Evolutionary conservation across 92 coral and sea anemone genomes (phyloP).

Genomic region (Nematostella vectensis): DNA sequence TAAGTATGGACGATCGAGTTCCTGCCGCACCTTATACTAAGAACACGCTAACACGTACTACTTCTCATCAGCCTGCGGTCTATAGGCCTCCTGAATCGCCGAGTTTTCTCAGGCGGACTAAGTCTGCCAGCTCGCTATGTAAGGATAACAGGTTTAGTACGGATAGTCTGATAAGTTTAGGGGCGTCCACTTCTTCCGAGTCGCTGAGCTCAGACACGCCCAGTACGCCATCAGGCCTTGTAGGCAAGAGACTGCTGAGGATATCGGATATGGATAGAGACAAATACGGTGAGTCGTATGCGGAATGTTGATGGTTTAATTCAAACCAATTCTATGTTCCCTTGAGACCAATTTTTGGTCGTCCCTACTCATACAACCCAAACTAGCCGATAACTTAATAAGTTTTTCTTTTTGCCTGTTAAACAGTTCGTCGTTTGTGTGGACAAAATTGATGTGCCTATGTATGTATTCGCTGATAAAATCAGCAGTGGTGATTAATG

Average conservation of each 20-base stretch:
- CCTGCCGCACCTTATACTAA: slow-evolving; percentile 25
- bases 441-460: too few relatives aligned
- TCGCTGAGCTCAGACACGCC: slow-evolving; percentile 60
- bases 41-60: slow-evolving; percentile 60
- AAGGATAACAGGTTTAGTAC: slow-evolving; percentile 70
- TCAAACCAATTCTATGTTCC: too few relatives aligned
- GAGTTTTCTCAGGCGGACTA: slow-evolving; percentile 51
- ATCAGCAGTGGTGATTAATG: too few relatives aligned
- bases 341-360: too few relatives aligned
- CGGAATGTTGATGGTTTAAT: too few relatives aligned
- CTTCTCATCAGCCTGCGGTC: slow-evolving; percentile 60
- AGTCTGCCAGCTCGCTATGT: slow-evolving; percentile 60
- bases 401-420: too few relatives aligned
- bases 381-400: too few relatives aligned
- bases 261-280: slow-evolving; percentile 25
- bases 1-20: slow-evolving; percentile 13
- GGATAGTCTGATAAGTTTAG: slow-evolving; percentile 46
- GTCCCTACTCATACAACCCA: too few relatives aligned
- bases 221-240: not conserved
- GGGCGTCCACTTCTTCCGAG: slow-evolving; percentile 64
- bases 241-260: slow-evolving; percentile 15
- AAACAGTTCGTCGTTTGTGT: too few relatives aligned
- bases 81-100: slow-evolving; percentile 37
- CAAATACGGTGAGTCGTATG: slow-evolving; percentile 17
- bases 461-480: too few relatives aligned